Percentiles rank a stretch among this genome's conserved stretches.
Evolutionary conservation across 2,113 vertebrate genomes (phyloP).

Genomic region (Carettochelys insculpta): DNA sequence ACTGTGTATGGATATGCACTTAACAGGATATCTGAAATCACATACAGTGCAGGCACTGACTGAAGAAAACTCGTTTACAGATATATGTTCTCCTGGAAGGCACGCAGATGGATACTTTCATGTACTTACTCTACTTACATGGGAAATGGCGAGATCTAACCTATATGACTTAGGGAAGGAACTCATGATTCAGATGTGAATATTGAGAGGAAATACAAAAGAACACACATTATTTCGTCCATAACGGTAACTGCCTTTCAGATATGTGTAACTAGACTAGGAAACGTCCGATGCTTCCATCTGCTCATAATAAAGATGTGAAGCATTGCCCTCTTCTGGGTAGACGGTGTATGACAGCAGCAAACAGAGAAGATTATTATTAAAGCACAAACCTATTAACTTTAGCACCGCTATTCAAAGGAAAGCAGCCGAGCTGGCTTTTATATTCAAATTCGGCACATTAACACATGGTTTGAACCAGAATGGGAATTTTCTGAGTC

Average conservation of each 20-base stretch:
- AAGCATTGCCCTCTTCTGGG: not conserved
- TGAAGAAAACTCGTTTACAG: not conserved
- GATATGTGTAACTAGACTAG: not conserved
- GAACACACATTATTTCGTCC: not conserved
- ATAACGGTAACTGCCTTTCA: not conserved
- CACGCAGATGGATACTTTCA: not conserved
- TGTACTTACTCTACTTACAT: not conserved
- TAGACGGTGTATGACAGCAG: not conserved
- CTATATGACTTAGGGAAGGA: not conserved
- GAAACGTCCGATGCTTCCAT: not conserved
- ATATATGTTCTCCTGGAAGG: not conserved
- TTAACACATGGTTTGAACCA: no score
- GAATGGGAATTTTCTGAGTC: no score
- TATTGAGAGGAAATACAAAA: not conserved
- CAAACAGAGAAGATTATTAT: not conserved
- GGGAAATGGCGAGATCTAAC: not conserved
- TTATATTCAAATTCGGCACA: no score
- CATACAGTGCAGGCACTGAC: not conserved
- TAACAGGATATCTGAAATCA: not conserved
- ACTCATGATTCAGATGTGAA: not conserved
- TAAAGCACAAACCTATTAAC: no score
- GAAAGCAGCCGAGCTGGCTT: no score
- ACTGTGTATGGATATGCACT: not conserved
- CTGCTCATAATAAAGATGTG: not conserved
- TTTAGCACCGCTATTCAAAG: no score